Evolutionary conservation across 2,113 vertebrate genomes (phyloP).

Genomic region (Scomber scombrus): DNA sequence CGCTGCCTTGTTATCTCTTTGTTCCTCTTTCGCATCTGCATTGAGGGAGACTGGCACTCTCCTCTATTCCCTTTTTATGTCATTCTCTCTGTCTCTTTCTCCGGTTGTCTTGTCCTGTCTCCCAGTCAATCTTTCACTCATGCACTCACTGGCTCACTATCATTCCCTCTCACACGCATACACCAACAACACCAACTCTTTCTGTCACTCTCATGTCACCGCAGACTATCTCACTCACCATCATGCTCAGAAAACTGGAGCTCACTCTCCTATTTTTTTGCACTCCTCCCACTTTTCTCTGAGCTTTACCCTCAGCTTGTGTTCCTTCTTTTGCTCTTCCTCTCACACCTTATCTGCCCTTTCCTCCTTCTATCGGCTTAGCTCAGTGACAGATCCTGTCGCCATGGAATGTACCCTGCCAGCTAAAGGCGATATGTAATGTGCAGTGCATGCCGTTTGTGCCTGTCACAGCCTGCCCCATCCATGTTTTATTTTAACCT

Average conservation of each 20-base stretch:
- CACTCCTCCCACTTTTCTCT: neutral
- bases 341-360: constrained; percentile 40
- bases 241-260: constrained; percentile 33
- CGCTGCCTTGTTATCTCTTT: constrained; percentile 33
- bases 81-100: constrained; percentile 19
- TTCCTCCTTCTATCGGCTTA: constrained; percentile 38
- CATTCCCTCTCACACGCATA: constrained; percentile 4
- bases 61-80: constrained; percentile 35
- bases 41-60: constrained; percentile 33
- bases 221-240: constrained; percentile 37
- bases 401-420: constrained; percentile 30
- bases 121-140: constrained; percentile 37
- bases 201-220: constrained; percentile 52
- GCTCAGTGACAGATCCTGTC: constrained; percentile 39
- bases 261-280: neutral
- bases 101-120: constrained; percentile 30
- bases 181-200: constrained; percentile 33
- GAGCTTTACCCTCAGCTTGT: neutral
- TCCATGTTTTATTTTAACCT: neutral
- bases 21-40: neutral
- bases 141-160: constrained; percentile 2
- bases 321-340: neutral
- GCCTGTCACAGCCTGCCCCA: constrained; percentile 45
- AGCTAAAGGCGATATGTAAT: constrained; percentile 30
- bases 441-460: constrained; percentile 6